Conservation (phyloP, 37 sponge, comb jelly and placozoan species). For the Petrosia ficiformis region DNA sequence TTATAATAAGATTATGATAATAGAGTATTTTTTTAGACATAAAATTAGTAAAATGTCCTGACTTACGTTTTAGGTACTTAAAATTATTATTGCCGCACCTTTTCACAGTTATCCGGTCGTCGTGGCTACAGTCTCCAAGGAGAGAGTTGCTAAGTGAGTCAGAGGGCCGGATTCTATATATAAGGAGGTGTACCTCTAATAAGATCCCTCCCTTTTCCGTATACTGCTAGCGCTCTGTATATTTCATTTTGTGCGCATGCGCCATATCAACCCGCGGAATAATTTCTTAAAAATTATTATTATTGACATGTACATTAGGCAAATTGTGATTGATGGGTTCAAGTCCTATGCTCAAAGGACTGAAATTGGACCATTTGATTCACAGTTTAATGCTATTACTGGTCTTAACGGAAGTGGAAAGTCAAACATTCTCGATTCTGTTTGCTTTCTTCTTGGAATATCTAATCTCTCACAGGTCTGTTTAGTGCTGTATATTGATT, state of each 20-base stretch:
- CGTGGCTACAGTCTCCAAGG: conserved; percentile 86
- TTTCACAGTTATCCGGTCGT: conserved; percentile 60
- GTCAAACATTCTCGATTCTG: conserved; percentile 96
- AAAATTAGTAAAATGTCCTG: not conserved
- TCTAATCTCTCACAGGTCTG: conserved; percentile 93
- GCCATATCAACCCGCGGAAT: not conserved
- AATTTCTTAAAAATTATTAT: not conserved
- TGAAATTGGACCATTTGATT: conserved; percentile 88
- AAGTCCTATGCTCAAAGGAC: conserved; percentile 98
- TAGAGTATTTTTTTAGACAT: too few relatives aligned
- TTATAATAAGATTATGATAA: too few relatives aligned
- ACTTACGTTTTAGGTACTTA: not conserved
- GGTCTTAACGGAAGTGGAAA: conserved; percentile 99
- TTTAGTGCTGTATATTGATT: too few relatives aligned
- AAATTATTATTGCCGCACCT: conserved; percentile 56
- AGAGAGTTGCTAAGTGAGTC: conserved; percentile 30
- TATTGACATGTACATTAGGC: conserved; percentile 83
- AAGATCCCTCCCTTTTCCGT: conserved; percentile 5
- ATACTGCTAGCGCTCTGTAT: conserved; percentile 40
- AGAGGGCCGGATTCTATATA: not conserved
- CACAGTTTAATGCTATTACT: conserved; percentile 96
- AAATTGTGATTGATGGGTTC: conserved; percentile 96
- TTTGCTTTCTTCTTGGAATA: conserved; percentile 96
- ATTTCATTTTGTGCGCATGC: conserved; percentile 60
- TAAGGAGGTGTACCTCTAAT: conserved; percentile 1